Evolutionary conservation across 1,140 invertebrate species (phyloP), one percentile per base, ranked within the genome.

Genomic region (Oncopodura yosiiana): DNA sequence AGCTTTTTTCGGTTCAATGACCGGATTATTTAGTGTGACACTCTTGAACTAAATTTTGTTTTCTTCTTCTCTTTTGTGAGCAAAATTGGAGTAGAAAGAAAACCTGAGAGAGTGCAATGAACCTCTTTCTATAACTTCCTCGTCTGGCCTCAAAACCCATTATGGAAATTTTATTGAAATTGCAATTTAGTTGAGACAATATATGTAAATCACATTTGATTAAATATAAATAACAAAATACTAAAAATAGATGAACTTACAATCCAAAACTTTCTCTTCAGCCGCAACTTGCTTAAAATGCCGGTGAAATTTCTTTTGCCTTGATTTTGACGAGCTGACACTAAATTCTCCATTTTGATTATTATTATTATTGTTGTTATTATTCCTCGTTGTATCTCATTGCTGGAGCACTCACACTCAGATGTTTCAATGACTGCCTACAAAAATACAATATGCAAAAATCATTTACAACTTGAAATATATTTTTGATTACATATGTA

Each of bases 221-320:
- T 9, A 8, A 34, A 9, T 8, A 34, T 34, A 9, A 34, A 34
- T 34, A n/a, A 34, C 30, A 34, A 34, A 34, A 34, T 9, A 34
- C n/a, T 34, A 45, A 18, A 26, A 24, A 24, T 6, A 27, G 27
- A 24, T 6, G 38, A 62, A 75, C 80, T 80, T 70, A 84, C 81
- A 84, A 70, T 88, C 86, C 52, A 88, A 75, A 38, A 88, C 81
- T 63, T 78, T 77, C 67, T 87, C 84, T 61, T 86, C 83, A 6
- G 77, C 75, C 41, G 80, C 74, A 43, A 86, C 82, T 66, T 82
- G 78, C 45, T 79, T 77, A 69, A 84, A 85, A 68, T 82, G 81
- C 16, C 81, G 70, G 66, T 80, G 78, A 68, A 84, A 84, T 69
- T 83, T 84, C 69, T 83, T 84, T 68, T 83, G 81, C 21, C 80